Conservation (phyloP, 53 echinoderm and acorn worm genomes). For the Temnopleurus reevesii region DNA sequence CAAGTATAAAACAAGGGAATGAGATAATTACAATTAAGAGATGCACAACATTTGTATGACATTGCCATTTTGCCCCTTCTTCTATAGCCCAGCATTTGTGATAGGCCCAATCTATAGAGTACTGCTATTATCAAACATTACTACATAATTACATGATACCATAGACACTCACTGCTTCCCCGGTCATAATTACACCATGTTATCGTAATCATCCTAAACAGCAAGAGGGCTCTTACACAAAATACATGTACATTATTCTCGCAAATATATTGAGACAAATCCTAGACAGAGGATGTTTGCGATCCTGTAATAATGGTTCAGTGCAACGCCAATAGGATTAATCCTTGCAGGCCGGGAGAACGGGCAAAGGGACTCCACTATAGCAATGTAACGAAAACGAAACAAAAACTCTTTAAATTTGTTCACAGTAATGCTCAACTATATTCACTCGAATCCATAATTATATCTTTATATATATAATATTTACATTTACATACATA, state of each 20-base stretch:
- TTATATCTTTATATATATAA: conserved; percentile 29
- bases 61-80: background rate
- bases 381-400: background rate
- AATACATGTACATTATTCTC: too few species aligned
- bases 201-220: background rate
- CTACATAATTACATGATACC: conserved; percentile 15
- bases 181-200: background rate
- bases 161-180: background rate
- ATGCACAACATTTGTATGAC: background rate
- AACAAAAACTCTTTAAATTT: background rate
- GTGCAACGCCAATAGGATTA: too few species aligned
- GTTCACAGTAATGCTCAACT: conserved; percentile 40
- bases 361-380: too few species aligned
- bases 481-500: background rate
- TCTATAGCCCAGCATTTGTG: too few species aligned
- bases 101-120: background rate
- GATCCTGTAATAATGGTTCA: too few species aligned
- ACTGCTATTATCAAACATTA: conserved; percentile 23
- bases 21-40: conserved; percentile 1
- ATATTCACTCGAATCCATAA: conserved; percentile 45
- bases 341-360: too few species aligned
- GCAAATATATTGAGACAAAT: too few species aligned
- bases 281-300: background rate
- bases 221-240: too few species aligned
- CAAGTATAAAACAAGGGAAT: conserved; percentile 7